Evolutionary conservation across 2,888 invertebrate species (phyloP).

Genomic region (Hydrotaea cyrtoneurina): DNA sequence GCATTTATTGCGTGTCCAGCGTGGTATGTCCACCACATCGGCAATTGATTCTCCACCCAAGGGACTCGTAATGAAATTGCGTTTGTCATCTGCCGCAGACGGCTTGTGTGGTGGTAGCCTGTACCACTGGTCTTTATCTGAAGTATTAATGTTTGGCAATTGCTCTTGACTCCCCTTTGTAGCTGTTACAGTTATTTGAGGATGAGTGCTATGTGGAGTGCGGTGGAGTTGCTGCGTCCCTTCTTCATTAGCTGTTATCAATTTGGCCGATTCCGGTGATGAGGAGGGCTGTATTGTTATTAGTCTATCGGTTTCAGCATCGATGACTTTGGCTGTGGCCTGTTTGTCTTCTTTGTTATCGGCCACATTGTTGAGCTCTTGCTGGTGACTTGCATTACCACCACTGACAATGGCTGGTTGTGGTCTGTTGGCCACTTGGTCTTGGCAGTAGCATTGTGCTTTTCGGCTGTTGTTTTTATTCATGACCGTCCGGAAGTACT

Average conservation of each 20-base stretch:
- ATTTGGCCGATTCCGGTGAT: not conserved
- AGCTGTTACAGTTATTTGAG: not conserved
- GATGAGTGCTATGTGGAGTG: not conserved
- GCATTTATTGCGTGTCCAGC: constrained; percentile 1
- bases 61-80: constrained; percentile 2
- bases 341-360: not conserved
- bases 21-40: constrained; percentile 3
- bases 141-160: constrained; percentile 21
- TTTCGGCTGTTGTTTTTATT: constrained; percentile 3
- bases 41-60: not conserved
- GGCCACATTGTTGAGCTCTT: not conserved
- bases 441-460: not conserved
- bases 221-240: not conserved
- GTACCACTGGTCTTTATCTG: no score
- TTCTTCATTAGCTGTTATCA: not conserved
- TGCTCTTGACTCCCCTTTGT: not conserved
- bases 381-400: not conserved
- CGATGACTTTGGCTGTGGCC: not conserved
- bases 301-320: constrained; percentile 12
- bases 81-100: constrained; percentile 33
- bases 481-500: not conserved
- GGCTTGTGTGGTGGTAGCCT: no score
- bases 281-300: not conserved
- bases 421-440: not conserved
- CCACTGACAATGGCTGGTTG: not conserved